Conservation (phyloP, 1,140 invertebrate species). For the Chionoecetes opilio region DNA sequence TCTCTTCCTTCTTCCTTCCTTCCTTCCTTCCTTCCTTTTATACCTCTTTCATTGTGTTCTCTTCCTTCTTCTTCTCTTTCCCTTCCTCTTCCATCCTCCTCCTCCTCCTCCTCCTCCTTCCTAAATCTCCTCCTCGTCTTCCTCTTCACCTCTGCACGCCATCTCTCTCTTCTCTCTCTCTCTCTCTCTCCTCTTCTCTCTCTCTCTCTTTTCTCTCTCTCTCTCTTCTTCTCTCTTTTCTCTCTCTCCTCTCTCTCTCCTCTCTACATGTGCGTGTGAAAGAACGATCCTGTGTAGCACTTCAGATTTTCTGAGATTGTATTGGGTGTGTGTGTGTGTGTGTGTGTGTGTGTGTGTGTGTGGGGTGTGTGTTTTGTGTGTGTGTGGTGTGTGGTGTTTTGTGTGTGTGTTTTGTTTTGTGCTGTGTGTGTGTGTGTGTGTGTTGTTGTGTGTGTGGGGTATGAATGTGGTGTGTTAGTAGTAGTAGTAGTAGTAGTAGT, state of each 20-base stretch:
- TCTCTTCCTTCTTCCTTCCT: neutral
- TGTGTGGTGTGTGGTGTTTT: no score
- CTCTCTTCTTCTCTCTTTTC: neutral
- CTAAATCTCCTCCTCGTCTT: neutral
- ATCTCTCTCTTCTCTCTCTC: conserved; percentile 18
- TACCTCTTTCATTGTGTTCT: no score
- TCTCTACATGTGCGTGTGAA: neutral
- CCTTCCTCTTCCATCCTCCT: no score
- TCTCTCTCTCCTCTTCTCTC: conserved; percentile 5
- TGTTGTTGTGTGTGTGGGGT: neutral
- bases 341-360: no score
- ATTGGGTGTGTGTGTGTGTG: no score
- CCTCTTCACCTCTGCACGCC: no score
- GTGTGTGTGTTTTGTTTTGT: neutral
- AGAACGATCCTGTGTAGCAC: no score
- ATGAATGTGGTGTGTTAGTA: neutral
- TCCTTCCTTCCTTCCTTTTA: neutral
- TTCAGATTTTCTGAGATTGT: no score
- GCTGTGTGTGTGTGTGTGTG: no score
- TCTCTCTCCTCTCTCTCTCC: neutral
- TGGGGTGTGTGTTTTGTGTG: no score
- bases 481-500: conserved; percentile 28
- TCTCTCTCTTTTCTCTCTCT: conserved; percentile 19
- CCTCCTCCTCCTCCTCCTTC: no score
- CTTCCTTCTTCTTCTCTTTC: neutral